Conservation (phyloP, 2,113 vertebrate genomes). For the Mustelus asterias region DNA sequence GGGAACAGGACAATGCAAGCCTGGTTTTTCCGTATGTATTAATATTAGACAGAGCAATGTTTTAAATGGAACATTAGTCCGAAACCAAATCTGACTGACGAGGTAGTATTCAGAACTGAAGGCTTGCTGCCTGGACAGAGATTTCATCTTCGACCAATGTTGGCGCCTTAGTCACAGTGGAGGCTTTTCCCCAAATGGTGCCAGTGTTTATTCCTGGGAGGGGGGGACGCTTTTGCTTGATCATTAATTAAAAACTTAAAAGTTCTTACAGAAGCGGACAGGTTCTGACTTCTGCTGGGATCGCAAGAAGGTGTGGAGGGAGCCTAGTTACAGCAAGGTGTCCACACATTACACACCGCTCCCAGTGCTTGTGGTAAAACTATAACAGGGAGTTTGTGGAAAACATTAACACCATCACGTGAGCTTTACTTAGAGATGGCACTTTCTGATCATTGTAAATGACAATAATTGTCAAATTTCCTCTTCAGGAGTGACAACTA, state of each 20-base stretch:
- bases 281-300: not conserved
- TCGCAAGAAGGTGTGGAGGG: not conserved
- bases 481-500: not conserved
- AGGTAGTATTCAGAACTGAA: not conserved
- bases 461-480: not conserved
- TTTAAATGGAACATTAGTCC: not conserved
- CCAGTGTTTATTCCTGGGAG: not conserved
- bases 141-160: not conserved
- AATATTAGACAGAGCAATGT: not conserved
- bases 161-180: not conserved
- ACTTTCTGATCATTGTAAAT: not conserved
- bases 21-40: not conserved
- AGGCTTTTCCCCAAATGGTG: not conserved
- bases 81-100: not conserved
- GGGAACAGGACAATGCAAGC: not conserved
- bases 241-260: not conserved
- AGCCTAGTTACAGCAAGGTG: not conserved
- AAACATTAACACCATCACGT: not conserved
- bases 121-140: not conserved
- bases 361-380: not conserved
- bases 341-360: not conserved
- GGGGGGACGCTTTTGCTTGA: not conserved
- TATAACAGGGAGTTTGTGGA: not conserved
- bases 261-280: not conserved
- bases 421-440: not conserved